Percentiles rank a stretch among this genome's conserved stretches.
These are phyloP conservation scores for Mormyrops boulengeri DNA, from an alignment of 2,797 vertebrate species.

Conservation along the genomic window DNA sequence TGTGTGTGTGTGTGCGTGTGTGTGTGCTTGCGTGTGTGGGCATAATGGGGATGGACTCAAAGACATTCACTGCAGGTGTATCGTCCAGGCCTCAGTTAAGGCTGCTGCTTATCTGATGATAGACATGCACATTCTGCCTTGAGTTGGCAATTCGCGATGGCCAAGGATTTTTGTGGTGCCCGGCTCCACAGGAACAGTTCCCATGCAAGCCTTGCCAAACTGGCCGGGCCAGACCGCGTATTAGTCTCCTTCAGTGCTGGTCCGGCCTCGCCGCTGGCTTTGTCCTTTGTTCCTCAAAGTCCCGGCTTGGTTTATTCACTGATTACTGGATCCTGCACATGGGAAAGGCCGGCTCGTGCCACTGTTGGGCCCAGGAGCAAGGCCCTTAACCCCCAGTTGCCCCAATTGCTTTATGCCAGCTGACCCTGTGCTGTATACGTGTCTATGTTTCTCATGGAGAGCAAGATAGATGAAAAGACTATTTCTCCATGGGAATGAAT, in stretches of 20 bases:
- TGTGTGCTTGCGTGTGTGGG: conserved; percentile 36
- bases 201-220: conserved; percentile 68
- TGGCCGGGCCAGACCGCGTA: conserved; percentile 62
- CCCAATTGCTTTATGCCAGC: neutral
- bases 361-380: neutral
- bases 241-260: conserved; percentile 68
- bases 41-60: conserved; percentile 34
- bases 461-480: neutral
- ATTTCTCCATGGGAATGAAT: neutral
- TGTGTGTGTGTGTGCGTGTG: conserved; percentile 22
- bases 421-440: neutral
- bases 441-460: neutral
- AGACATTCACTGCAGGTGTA: neutral
- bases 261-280: conserved; percentile 63
- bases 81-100: conserved; percentile 18
- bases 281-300: conserved; percentile 62
- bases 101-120: conserved; percentile 68
- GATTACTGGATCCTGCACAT: neutral
- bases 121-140: conserved; percentile 52
- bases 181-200: conserved; percentile 68
- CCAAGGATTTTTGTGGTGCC: conserved; percentile 56
- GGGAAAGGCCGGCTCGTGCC: neutral
- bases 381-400: neutral
- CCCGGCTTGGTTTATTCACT: neutral
- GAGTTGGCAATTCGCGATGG: conserved; percentile 63